Evolutionary conservation across 2,113 vertebrate genomes (phyloP), one percentile per base, ranked within the genome.

Genomic region (Gobio gobio): DNA sequence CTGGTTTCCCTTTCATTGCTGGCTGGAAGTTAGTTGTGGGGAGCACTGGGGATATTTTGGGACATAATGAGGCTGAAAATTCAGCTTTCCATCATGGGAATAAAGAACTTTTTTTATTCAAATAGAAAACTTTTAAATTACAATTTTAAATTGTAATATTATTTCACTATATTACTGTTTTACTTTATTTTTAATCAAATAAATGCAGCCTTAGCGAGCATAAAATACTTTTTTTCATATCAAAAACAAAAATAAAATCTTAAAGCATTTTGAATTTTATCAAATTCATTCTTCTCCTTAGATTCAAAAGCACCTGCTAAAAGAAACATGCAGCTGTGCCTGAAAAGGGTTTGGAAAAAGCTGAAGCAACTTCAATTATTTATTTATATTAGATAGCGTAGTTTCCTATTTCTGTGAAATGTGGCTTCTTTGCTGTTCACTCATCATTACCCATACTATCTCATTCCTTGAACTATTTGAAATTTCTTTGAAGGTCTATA

Each of bases 381-480:
- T 76, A 76, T 76, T 33, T 49, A 77, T 33, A 51, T 29, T 22
- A 72, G 40, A 47, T 24, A n/a, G 18, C 18, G 5, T 20, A 58
- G 18, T 36, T 77, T 58, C 75, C 75, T 36, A 36, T 40, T 58
- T 22, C 51, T 77, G 51, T 36, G 75, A 56, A 77, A 77, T 9
- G 72, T 49, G 72, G n/a, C 70, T 26, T 24, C 26, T 54, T 78
- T 59, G 22, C 54, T 12, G 10, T 59, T 78, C 33, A 22, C 54
- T 59, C 33, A 24, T 59, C 33, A 24, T 24, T 78, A 78, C 36
- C 76, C 54, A 78, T 78, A 43, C 12, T 24, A 43, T 22, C 43
- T 47, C 22, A 40, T 56, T 61, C 40, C 77, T 61, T 45, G n/a
- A 63, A 79, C 40, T 79, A 33, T 59, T 43, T 59, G 14, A 79